Base-by-base conservation (phyloP, 2,113 vertebrate genomes). In the Macquaria australasica region DNA sequence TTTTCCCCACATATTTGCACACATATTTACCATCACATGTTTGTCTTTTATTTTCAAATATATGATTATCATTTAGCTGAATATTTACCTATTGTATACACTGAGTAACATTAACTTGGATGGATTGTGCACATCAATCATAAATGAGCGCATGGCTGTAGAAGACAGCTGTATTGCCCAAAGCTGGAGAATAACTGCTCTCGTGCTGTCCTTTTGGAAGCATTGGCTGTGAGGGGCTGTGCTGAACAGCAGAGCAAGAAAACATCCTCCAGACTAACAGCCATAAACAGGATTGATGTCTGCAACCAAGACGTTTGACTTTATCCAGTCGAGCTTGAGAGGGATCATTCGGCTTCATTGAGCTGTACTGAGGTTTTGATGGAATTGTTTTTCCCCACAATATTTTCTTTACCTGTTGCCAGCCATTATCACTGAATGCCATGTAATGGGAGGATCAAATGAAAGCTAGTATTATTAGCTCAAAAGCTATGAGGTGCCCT, bases 231-330 rank as follows among this genome's bases (percentile, higher is more conserved):
- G 71, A 88, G 88, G 62, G 70, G 53, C 81, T 88, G 83, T 88
- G 91, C 72, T 77, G 87, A 93, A 94, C 89, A 88, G 92, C 87
- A 82, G 85, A 89, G 87, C 87, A 70, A 69, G 85, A 92, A 95
- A 94, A 93, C 91, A 94, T 94, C 93, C 94, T 87, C 63, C 85
- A 91, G 93, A 85, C 85, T 82, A 85, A 89, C 86, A 87, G 87
- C 87, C 89, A 92, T 94, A 93, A 95, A 95, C 92, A 91, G 86
- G 91, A 95, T 92, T 94, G 94, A 95, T 95, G 94, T 94, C 81
- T 79, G 84, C 81, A 48, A 91, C 90, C 92, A 79, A 84, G 85
- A 90, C 78, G 56, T 92, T 92, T 93, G 94, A 93, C 92, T 93
- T 90, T 89, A 92, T 92, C 90, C 92, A 93, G 90, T 89, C 87